These are phyloP conservation scores for Meloidogyne floridensis DNA, from an alignment of 1,140 invertebrate species.

Conservation along the genomic window DNA sequence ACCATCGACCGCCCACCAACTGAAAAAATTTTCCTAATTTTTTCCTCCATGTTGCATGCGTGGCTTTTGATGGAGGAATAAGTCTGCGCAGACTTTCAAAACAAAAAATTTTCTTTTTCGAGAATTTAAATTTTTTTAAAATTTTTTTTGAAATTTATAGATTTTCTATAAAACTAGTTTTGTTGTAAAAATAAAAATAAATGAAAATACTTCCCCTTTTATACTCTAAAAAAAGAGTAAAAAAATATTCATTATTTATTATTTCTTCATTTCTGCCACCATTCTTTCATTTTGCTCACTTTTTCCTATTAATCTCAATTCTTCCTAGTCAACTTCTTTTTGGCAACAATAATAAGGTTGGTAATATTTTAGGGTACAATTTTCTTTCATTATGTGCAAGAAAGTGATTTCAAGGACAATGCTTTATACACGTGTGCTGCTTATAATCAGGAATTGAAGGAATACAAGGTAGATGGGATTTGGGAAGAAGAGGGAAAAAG, in stretches of 20 bases:
- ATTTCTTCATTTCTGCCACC: not conserved
- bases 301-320: conserved; percentile 19
- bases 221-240: not conserved
- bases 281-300: not conserved
- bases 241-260: conserved; percentile 1
- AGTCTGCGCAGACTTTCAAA: too few relatives aligned
- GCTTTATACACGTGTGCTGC: conserved; percentile 64
- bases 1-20: too few relatives aligned
- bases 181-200: not conserved
- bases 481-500: not conserved
- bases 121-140: not conserved
- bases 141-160: conserved; percentile 7
- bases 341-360: conserved; percentile 45
- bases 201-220: conserved; percentile 15
- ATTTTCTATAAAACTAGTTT: not conserved
- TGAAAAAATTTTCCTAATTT: too few relatives aligned
- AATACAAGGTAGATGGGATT: conserved; percentile 61
- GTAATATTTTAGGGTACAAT: conserved; percentile 61
- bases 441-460: conserved; percentile 63
- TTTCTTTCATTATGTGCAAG: conserved; percentile 65
- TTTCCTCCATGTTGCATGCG: too few relatives aligned
- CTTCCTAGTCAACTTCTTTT: conserved; percentile 25
- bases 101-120: too few relatives aligned
- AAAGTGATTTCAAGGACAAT: conserved; percentile 63
- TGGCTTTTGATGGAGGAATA: too few relatives aligned